phyloP scores from a whole-genome alignment of 1,140 invertebrate genomes.

The Dreissena polymorpha region DNA sequence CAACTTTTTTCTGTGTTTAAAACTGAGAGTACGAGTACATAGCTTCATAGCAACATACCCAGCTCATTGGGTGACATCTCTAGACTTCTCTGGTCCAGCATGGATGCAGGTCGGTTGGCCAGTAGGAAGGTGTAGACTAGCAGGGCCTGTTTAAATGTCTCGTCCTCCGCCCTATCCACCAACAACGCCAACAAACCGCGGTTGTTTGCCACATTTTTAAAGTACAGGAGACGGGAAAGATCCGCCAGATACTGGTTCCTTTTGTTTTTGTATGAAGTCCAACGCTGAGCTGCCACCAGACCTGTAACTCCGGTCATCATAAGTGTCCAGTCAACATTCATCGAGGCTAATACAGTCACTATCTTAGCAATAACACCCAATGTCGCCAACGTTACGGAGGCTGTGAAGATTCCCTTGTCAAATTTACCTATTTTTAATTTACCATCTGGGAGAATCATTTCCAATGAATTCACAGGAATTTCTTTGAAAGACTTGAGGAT shows the following conservation, averaged over 20 bases:
- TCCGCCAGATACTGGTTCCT: conserved; percentile 73
- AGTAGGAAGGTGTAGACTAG: conserved; percentile 75
- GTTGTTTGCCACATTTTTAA: conserved; percentile 78
- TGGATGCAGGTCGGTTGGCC: conserved; percentile 60
- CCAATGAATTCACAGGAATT: conserved; percentile 72
- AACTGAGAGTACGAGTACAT: too few relatives aligned
- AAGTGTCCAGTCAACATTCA: conserved; percentile 59
- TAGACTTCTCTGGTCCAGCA: conserved; percentile 46
- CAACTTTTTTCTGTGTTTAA: too few relatives aligned
- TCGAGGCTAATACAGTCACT: conserved; percentile 65
- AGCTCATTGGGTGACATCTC: conserved; percentile 61
- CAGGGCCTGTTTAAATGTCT: conserved; percentile 76
- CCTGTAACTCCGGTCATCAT: conserved; percentile 50
- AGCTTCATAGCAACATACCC: conserved; percentile 54
- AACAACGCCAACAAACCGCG: conserved; percentile 73
- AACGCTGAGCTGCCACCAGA: conserved; percentile 65
- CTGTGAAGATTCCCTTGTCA: conserved; percentile 68
- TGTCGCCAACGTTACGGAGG: conserved; percentile 63
- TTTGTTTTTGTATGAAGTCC: conserved; percentile 70
- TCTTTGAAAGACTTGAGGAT: conserved; percentile 78
- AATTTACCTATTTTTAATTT: conserved; percentile 69
- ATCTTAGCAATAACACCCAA: conserved; percentile 68
- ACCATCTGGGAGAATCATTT: conserved; percentile 77
- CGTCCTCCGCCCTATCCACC: conserved; percentile 77
- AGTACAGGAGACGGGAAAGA: conserved; percentile 73